Evolutionary conservation across 2,888 invertebrate species (phyloP).

Genomic region (Clitarchus hookeri): DNA sequence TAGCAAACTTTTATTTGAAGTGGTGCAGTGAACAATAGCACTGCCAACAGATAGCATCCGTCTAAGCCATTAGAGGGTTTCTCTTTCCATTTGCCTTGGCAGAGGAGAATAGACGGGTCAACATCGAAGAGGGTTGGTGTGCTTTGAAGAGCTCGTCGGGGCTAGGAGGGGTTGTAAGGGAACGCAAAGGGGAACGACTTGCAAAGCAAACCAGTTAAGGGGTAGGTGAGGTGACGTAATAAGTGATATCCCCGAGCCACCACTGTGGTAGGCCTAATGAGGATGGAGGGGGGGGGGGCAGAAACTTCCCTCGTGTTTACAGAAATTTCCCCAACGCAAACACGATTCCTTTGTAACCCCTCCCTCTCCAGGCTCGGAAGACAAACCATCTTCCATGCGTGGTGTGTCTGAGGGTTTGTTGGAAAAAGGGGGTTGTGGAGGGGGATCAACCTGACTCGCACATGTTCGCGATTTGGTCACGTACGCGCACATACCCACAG

Average conservation of each 20-base stretch:
- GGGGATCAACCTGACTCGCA: too few relatives aligned
- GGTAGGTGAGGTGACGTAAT: conserved; percentile 10
- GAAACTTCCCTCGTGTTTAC: background rate
- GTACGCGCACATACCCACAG: too few relatives aligned
- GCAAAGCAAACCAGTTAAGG: background rate
- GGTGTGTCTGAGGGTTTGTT: too few relatives aligned
- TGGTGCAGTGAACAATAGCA: too few relatives aligned
- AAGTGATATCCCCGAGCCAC: background rate
- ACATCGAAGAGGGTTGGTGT: background rate
- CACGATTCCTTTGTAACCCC: background rate
- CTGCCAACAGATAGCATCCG: too few relatives aligned
- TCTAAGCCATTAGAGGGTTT: background rate
- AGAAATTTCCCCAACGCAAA: conserved; percentile 14
- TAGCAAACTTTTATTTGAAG: too few relatives aligned
- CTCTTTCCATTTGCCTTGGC: background rate
- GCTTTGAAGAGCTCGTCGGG: background rate
- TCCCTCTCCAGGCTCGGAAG: background rate
- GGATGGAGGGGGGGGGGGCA: background rate
- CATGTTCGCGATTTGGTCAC: too few relatives aligned
- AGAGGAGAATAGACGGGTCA: background rate
- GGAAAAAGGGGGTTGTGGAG: too few relatives aligned
- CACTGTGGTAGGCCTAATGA: background rate
- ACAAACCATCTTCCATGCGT: background rate
- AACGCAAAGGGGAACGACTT: background rate
- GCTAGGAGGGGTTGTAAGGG: background rate